Evolutionary conservation across 2,113 vertebrate genomes (phyloP).

Genomic region (Picathartes gymnocephalus): DNA sequence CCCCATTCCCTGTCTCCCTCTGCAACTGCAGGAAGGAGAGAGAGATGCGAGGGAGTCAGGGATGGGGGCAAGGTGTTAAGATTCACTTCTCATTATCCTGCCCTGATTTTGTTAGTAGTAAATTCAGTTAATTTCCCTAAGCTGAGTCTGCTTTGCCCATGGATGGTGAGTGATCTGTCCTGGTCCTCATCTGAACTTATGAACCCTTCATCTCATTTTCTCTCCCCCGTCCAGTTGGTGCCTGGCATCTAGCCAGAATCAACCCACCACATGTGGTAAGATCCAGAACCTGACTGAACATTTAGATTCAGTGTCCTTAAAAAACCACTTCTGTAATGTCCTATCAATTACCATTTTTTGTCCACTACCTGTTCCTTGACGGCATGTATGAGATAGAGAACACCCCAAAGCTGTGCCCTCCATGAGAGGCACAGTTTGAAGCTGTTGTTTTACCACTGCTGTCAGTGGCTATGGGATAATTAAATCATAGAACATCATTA

Average conservation of each 20-base stretch:
- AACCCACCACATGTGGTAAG: not conserved
- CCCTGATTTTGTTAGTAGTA: not conserved
- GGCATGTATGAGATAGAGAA: not conserved
- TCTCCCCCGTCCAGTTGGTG: not conserved
- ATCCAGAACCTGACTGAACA: not conserved
- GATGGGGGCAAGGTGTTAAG: accelerated
- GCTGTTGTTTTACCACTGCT: not conserved
- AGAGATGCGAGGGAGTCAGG: not conserved
- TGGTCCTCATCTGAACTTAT: not conserved
- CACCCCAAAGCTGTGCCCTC: too few relatives aligned
- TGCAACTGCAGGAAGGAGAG: not conserved
- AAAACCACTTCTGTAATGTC: not conserved
- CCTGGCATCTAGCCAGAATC: not conserved
- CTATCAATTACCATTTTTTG: accelerated
- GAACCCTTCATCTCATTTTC: not conserved
- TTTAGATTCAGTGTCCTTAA: not conserved
- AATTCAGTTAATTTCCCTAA: not conserved
- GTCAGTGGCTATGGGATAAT: not conserved
- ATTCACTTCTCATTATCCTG: not conserved
- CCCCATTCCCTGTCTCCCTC: not conserved
- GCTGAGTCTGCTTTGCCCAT: not conserved
- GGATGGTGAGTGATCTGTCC: not conserved
- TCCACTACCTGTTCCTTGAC: accelerated
- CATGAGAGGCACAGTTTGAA: not conserved
- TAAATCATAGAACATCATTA: not conserved